These are phyloP conservation scores for Micropoecilia bifurca DNA, from an alignment of 2,797 vertebrate species.

Conservation along the genomic window DNA sequence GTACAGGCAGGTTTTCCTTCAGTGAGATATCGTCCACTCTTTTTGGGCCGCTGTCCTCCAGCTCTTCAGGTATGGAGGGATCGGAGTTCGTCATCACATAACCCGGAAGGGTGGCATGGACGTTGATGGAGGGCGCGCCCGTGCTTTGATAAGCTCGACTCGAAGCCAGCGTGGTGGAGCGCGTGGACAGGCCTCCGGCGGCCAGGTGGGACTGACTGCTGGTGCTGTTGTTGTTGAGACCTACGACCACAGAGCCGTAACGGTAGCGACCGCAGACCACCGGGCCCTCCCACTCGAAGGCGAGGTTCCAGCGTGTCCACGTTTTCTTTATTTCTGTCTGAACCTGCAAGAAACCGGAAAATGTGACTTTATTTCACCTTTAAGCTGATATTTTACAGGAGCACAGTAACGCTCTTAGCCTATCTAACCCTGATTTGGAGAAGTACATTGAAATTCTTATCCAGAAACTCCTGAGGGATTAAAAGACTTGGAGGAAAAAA, in stretches of 20 bases:
- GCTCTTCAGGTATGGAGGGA: conserved; percentile 73
- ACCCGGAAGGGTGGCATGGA: conserved; percentile 82
- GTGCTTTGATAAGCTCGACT: conserved; percentile 61
- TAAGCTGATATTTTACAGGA: background rate
- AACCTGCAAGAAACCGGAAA: conserved; percentile 73
- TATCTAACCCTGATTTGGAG: background rate
- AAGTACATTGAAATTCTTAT: background rate
- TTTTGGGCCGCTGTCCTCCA: conserved; percentile 68
- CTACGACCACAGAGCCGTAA: conserved; percentile 84
- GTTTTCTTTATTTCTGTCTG: conserved; percentile 90
- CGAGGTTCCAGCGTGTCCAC: conserved; percentile 87
- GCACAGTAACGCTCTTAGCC: background rate
- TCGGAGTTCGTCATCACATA: conserved; percentile 87
- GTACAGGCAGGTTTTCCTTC: conserved; percentile 63
- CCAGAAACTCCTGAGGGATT: background rate
- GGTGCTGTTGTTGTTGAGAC: conserved; percentile 84
- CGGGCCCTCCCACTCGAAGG: conserved; percentile 84
- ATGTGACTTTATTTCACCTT: background rate
- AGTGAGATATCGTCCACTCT: conserved; percentile 75
- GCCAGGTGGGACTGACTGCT: conserved; percentile 85
- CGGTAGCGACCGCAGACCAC: conserved; percentile 81
- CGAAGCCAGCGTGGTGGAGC: conserved; percentile 75
- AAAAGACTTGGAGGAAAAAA: background rate
- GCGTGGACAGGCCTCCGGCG: conserved; percentile 58
- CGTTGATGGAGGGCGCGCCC: conserved; percentile 34